A percentile compares a stretch with the other conserved stretches of the same genome.
Evolutionary conservation across 2,113 vertebrate species (phyloP).

Genomic region (Oreochromis spilurus): DNA sequence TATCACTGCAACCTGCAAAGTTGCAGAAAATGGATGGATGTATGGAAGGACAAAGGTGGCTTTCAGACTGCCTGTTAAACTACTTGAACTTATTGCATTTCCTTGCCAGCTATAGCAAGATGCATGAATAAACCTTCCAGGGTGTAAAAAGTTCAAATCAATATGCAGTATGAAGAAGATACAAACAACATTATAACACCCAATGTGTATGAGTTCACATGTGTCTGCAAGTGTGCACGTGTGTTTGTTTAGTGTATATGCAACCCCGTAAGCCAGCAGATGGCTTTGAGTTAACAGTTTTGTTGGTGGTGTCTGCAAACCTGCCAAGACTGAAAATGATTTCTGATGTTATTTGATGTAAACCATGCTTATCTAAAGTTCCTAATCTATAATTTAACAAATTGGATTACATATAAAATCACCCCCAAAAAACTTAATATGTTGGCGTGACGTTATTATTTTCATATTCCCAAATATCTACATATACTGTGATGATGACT

Average conservation of each 20-base stretch:
- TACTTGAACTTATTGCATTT: background rate
- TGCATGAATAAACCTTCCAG: background rate
- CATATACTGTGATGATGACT: constrained; percentile 20
- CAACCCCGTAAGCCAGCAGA: background rate
- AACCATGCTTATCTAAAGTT: background rate
- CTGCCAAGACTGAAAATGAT: background rate
- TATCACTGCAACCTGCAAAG: background rate
- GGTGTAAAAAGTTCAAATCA: background rate
- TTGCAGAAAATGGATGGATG: background rate
- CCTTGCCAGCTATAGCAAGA: background rate
- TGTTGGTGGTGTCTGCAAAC: background rate
- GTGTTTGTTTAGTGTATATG: background rate
- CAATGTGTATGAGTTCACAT: background rate
- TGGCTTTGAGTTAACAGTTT: background rate
- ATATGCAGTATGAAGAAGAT: background rate
- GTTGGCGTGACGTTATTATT: background rate
- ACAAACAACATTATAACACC: background rate
- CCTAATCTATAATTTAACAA: background rate
- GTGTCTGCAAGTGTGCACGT: background rate
- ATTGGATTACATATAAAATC: background rate
- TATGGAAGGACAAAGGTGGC: background rate
- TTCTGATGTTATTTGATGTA: background rate
- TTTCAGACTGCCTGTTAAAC: background rate
- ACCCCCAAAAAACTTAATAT: background rate
- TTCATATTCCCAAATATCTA: constrained; percentile 3